Base-by-base conservation (phyloP, 2,797 vertebrate genomes). In the Meriones psammophilus region DNA sequence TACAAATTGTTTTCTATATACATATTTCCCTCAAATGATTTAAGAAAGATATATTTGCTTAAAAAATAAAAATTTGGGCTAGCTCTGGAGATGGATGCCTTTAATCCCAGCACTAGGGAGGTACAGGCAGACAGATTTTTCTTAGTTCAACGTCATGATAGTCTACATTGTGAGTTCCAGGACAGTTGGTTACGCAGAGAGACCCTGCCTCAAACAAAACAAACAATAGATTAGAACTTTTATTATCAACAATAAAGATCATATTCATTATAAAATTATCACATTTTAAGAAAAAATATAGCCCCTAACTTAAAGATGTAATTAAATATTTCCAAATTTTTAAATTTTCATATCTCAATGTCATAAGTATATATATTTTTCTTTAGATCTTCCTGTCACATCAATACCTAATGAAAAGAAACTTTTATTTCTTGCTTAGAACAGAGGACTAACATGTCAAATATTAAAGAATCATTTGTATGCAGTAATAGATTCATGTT, bases 261-360 rank as follows among this genome's bases (percentile, higher is more conserved):
- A 78, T 81, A 56, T 73, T 90, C 56, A 66, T 8, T 95, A 60
- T 60, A 80, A 83, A 83, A 30, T 62, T 42, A 62, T 28, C 28
- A 80, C 71, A 74, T 71, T 96, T 94, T 89, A 81, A 84, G 33
- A 79, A 80, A 88, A 94, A 36, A 46, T 50, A 24, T 71, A 83
- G 6, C 3, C 3, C 1, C 33, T 79, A 89, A 20, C 71, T 92
- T 93, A 96, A 93, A 95, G 60, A 88, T 17, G 58, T 50, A 77
- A 94, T 94, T 92, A 76, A 91, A 54, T 85, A 88, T 90, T 88
- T 15, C n/a, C 33, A 68, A 88, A 93, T 39, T 36, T 85, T 54
- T 5, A 77, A 22, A 50, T 92, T 81, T 97, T 58, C n/a, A 26
- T 12, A 76, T 14, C 2, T 91, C 60, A 78, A 0, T 89, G 33